Evolutionary conservation across 2,797 vertebrate species (phyloP), one percentile per base, ranked within the genome.

Genomic region (Macropus fuliginosus): DNA sequence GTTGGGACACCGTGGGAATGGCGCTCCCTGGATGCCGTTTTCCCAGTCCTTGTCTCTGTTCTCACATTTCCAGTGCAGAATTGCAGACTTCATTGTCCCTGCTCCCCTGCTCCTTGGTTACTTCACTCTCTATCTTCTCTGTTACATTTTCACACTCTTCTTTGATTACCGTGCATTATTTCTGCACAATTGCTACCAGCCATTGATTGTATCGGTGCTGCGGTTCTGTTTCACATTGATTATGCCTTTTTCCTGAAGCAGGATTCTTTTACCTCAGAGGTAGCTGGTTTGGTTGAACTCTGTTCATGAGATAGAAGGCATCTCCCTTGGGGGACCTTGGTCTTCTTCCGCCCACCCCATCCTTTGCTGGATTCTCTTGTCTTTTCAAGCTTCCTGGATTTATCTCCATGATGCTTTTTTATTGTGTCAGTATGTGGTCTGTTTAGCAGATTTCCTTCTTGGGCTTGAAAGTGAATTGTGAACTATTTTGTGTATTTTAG

Each of bases 131-230:
- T 0, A 24, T 91, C 95, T 89, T 95, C 95, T 97, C 96, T 4
- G 18, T 97, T 97, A 59, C 94, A 34, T 66, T 89, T 96, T 97
- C 97, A 97, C 97, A 97, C 97, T 95, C 95, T 96, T 96, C 97
- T 98, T 94, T 93, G 94, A 93, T 98, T 97, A 96, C 97, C 18
- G 93, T 91, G 59, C 87, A 56, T 96, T 97, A 31, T 96, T 74
- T 34, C 74, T 66, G 92, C 54, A 90, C 31, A 12, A 31, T 94
- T 81, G 52, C 55, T 55, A 89, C 21, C 40, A 87, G 92, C 57
- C 96, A 29, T 55, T 0, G 92, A 95, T 93, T 29, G 0, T 62
- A 90, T 94, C 94, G 0, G n/a, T 18, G 34, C 92, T 34, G 9
- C 9, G 87, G 94, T 90, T 97, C 55, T 81, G 0, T 94, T 96